A percentile compares a stretch with the other conserved stretches of the same genome.
Conservation (phyloP, 2,797 vertebrate species). For the Adrianichthys oophorus region DNA sequence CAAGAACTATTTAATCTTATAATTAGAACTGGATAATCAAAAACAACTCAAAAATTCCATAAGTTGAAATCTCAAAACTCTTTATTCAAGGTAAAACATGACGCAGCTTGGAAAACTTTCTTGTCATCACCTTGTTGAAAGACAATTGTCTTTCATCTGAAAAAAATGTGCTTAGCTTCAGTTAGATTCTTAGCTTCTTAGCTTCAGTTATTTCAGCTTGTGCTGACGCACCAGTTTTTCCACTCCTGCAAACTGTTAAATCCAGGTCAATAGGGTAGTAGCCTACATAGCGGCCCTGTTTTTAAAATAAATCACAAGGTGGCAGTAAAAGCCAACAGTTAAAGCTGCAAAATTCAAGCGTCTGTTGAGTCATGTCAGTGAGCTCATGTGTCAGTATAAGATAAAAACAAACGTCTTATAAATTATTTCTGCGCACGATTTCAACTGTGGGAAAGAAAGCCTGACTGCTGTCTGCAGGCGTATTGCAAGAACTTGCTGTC, state of each 20-base stretch:
- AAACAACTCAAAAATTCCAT: no score
- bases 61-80: no score
- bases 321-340: slow-evolving; percentile 44
- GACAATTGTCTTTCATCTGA: no score
- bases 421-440: slow-evolving; percentile 10
- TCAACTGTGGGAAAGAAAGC: slow-evolving; percentile 25
- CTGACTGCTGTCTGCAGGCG: slow-evolving; percentile 26
- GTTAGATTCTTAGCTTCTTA: no score
- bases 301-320: slow-evolving; percentile 41
- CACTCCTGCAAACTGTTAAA: slow-evolving; percentile 33
- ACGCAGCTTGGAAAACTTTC: no score
- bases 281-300: background rate
- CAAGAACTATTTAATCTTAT: background rate
- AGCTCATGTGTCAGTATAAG: background rate
- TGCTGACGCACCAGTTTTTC: slow-evolving; percentile 36
- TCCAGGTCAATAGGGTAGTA: slow-evolving; percentile 18
- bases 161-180: no score
- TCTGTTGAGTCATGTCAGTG: background rate
- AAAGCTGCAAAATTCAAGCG: background rate
- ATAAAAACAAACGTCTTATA: slow-evolving; percentile 11
- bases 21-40: no score
- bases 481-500: slow-evolving; percentile 11
- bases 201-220: background rate
- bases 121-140: no score
- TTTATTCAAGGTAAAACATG: no score